Conservation (phyloP, 2,113 vertebrate species). For the Alethe castanea region DNA sequence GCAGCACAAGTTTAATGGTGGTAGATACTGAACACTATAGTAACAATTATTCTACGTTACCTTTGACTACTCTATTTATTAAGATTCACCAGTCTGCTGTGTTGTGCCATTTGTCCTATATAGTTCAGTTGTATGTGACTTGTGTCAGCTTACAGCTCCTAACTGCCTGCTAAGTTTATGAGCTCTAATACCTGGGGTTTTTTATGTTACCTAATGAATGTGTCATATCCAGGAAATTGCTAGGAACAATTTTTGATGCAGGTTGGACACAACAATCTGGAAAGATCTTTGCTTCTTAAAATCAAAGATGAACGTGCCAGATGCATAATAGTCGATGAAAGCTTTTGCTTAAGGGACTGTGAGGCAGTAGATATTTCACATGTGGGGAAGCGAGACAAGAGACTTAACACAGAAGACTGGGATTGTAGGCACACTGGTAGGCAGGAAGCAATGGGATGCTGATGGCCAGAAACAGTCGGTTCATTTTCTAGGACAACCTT, state of each 20-base stretch:
- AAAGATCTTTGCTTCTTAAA: neutral
- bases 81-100: neutral
- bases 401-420: neutral
- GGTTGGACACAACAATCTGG: neutral
- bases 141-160: neutral
- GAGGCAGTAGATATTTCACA: neutral
- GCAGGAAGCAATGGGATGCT: neutral
- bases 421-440: neutral
- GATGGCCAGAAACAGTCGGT: neutral
- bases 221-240: neutral
- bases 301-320: neutral
- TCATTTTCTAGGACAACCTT: neutral
- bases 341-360: neutral
- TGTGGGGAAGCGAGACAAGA: neutral
- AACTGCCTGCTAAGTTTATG: neutral
- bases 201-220: neutral
- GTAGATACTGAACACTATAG: neutral
- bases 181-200: neutral
- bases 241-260: neutral
- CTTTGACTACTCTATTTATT: neutral
- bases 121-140: neutral
- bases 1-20: neutral
- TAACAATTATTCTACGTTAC: neutral
- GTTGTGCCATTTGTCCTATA: neutral
- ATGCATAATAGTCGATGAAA: neutral